phyloP scores from a whole-genome alignment of 2,797 vertebrate species.

The Ctenopoma multispine region DNA sequence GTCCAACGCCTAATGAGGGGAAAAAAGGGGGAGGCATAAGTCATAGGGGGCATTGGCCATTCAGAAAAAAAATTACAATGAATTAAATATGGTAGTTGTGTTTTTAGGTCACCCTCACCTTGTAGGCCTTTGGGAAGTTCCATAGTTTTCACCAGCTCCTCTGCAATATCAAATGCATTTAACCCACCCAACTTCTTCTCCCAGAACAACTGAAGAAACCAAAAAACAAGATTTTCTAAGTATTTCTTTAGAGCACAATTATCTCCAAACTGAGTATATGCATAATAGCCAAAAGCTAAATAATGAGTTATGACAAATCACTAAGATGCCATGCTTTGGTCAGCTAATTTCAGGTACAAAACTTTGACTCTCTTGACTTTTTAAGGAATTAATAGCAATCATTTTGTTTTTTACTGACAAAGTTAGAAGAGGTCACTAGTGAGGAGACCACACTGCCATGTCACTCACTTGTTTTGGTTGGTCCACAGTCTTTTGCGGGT shows the following conservation, averaged over 20 bases:
- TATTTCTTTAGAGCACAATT: neutral
- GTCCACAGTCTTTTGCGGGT: constrained; percentile 95
- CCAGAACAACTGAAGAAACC: constrained; percentile 91
- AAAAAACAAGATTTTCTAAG: neutral
- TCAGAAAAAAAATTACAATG: neutral
- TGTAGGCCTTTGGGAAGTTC: constrained; percentile 96
- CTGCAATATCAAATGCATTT: constrained; percentile 94
- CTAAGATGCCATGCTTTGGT: neutral
- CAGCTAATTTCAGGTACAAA: neutral
- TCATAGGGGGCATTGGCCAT: constrained; percentile 11
- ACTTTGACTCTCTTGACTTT: neutral
- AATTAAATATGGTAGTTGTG: neutral
- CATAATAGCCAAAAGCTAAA: neutral
- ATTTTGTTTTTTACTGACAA: neutral
- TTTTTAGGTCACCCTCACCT: constrained; percentile 79
- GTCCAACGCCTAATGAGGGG: constrained; percentile 88
- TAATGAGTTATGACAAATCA: neutral
- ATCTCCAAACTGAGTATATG: constrained; percentile 1
- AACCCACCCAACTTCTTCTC: constrained; percentile 95
- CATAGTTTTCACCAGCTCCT: constrained; percentile 96
- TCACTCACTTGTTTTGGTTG: constrained; percentile 93
- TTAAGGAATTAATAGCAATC: neutral
- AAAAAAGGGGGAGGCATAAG: neutral
- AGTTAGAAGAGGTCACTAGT: no score
- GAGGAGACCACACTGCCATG: neutral